phyloP scores from a whole-genome alignment of 2,888 invertebrate species.

The Hypercompe scribonia region DNA sequence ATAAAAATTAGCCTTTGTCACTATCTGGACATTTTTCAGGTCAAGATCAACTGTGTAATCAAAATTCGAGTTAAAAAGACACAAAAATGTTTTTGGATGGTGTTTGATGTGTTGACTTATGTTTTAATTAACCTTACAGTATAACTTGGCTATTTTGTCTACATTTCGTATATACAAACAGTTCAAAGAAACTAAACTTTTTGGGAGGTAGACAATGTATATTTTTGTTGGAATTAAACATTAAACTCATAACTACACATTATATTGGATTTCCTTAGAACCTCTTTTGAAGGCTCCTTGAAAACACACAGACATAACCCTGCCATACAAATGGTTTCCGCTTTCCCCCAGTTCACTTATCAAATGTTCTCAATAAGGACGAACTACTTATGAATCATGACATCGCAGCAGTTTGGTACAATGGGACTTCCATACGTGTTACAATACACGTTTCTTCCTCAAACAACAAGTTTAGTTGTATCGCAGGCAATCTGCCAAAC shows the following conservation, averaged over 20 bases:
- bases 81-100: too few species aligned
- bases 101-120: too few species aligned
- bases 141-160: too few species aligned
- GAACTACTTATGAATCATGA: conserved; percentile 20
- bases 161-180: too few species aligned
- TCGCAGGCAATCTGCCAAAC: conserved; percentile 57
- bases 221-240: too few species aligned
- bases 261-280: not conserved
- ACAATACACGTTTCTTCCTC: conserved; percentile 27
- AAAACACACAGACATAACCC: not conserved
- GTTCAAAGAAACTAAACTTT: too few species aligned
- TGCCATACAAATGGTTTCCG: conserved; percentile 18
- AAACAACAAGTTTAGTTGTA: conserved; percentile 36
- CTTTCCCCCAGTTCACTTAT: conserved; percentile 5
- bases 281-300: not conserved
- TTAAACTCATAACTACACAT: not conserved
- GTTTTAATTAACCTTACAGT: too few species aligned
- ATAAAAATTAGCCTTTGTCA: not conserved
- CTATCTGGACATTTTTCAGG: too few species aligned
- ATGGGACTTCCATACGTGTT: conserved; percentile 15
- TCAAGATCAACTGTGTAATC: too few species aligned
- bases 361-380: conserved; percentile 21
- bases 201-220: too few species aligned
- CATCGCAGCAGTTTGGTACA: conserved; percentile 7
- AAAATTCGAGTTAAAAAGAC: too few species aligned